Conservation (phyloP, 2,797 vertebrate species). For the Botia kubotai region DNA sequence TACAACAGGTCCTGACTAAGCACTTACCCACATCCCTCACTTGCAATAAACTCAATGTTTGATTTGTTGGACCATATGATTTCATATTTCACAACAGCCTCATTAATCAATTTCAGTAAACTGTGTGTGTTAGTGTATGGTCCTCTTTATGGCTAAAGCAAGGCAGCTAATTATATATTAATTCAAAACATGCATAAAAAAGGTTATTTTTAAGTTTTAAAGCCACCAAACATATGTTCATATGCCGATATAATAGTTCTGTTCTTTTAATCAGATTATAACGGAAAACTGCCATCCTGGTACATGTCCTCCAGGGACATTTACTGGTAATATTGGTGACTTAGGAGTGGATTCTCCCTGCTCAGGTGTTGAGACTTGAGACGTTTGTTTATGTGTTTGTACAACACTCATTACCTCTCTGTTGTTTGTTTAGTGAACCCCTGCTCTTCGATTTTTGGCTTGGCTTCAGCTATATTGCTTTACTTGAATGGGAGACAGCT, state of each 20-base stretch:
- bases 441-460: conserved; percentile 80
- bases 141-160: background rate
- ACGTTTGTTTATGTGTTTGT: conserved; percentile 81
- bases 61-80: conserved; percentile 26
- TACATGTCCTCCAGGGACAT: conserved; percentile 36
- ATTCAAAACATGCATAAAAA: background rate
- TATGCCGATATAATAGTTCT: conserved; percentile 3
- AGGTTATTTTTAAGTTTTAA: background rate
- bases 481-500: conserved; percentile 93
- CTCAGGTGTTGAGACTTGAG: conserved; percentile 72
- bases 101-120: conserved; percentile 38
- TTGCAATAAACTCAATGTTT: conserved; percentile 17
- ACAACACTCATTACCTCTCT: conserved; percentile 83
- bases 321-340: conserved; percentile 64
- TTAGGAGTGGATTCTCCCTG: conserved; percentile 73
- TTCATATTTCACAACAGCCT: conserved; percentile 38
- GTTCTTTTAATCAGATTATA: conserved; percentile 5
- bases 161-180: background rate
- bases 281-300: conserved; percentile 10
- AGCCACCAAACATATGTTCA: background rate
- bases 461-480: conserved; percentile 80
- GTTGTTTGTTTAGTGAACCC: conserved; percentile 80
- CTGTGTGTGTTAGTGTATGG: background rate
- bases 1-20: conserved; percentile 56
- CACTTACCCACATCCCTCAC: conserved; percentile 13